phyloP scores from a whole-genome alignment of 64 coral and sea anemone species.

The Platygyra sinensis region DNA sequence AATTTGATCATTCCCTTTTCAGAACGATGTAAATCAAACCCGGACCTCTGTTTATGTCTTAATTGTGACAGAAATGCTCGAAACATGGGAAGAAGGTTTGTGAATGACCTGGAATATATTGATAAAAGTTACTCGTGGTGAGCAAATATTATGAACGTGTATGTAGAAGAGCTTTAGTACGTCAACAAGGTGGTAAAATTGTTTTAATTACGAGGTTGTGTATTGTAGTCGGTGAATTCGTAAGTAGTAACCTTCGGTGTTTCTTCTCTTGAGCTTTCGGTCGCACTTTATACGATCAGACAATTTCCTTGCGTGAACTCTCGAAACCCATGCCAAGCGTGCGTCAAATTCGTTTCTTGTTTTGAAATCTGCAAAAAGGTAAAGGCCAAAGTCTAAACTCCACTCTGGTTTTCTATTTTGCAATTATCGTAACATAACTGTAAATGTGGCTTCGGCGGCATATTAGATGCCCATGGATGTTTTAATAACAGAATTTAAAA shows the following conservation, averaged over 20 bases:
- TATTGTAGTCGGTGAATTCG: too few species aligned
- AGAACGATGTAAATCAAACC: slow-evolving; percentile 86
- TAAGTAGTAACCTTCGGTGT: too few species aligned
- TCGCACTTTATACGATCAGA: too few species aligned
- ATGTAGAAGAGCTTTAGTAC: too few species aligned
- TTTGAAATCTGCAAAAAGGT: neutral
- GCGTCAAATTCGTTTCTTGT: neutral
- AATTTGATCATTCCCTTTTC: slow-evolving; percentile 11
- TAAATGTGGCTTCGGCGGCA: neutral
- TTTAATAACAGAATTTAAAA: slow-evolving; percentile 18
- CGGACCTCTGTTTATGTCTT: slow-evolving; percentile 77
- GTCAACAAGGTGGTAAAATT: too few species aligned
- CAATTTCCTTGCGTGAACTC: too few species aligned
- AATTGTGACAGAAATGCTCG: slow-evolving; percentile 88
- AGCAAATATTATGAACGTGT: too few species aligned
- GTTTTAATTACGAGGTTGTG: too few species aligned
- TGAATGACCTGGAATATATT: neutral
- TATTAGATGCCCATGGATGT: neutral
- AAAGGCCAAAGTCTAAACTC: neutral
- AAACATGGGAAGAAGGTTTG: slow-evolving; percentile 71
- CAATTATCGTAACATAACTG: neutral
- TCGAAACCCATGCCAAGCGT: neutral
- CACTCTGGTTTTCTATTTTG: neutral
- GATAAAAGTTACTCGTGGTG: too few species aligned
- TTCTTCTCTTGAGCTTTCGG: too few species aligned